Evolutionary conservation across 1,140 invertebrate species (phyloP).

Genomic region (Diorhabda elongata): DNA sequence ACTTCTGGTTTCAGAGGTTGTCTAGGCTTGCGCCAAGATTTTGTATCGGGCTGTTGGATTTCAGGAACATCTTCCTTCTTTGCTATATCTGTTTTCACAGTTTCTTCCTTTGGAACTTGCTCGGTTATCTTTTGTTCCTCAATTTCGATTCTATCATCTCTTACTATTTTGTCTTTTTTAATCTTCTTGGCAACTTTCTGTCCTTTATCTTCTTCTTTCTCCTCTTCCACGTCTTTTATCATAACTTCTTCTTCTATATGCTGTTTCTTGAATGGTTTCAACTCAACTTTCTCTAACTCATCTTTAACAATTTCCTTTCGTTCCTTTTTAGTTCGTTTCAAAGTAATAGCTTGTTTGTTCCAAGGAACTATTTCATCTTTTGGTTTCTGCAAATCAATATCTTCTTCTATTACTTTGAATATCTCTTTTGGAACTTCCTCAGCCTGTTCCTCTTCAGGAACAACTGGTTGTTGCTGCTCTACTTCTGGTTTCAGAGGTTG

Average conservation of each 20-base stretch:
- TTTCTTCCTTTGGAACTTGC: background rate
- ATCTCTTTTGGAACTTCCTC: background rate
- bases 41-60: conserved; percentile 13
- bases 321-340: conserved; percentile 46
- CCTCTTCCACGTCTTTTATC: background rate
- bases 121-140: background rate
- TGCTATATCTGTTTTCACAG: background rate
- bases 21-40: conserved; percentile 30
- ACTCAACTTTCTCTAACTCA: conserved; percentile 15
- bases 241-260: conserved; percentile 34
- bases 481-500: conserved; percentile 2
- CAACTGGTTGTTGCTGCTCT: conserved; percentile 16
- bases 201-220: conserved; percentile 31
- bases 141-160: background rate
- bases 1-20: conserved; percentile 10
- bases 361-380: conserved; percentile 39
- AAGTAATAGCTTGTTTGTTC: conserved; percentile 45
- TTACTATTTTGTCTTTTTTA: background rate
- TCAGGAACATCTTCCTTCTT: conserved; percentile 17
- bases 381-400: background rate
- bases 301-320: conserved; percentile 36
- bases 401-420: background rate
- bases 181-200: background rate
- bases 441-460: background rate
- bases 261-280: conserved; percentile 6